Evolutionary conservation across 2,113 vertebrate species (phyloP), one percentile per base, ranked within the genome.

Genomic region (Hystrix cristata): DNA sequence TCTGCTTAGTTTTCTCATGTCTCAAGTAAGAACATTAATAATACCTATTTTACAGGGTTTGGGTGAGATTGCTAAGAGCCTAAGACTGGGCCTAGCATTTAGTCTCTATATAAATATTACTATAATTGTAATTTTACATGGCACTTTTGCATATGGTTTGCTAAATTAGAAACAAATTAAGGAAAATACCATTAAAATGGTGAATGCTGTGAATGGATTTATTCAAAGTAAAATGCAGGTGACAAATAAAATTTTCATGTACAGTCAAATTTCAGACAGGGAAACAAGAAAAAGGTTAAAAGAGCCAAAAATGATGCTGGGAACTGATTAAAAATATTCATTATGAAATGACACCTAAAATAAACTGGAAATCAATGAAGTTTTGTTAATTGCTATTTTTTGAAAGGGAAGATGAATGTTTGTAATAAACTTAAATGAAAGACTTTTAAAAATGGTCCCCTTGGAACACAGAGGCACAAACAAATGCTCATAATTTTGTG

Each of bases 321-420:
- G n/a, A 14, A 0, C 0, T 1, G 53, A 88, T 34, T 62, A 67
- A 91, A 97, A 1, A 0, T 0, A 27, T 18, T 29, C 59, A 34
- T 96, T 90, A 25, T 43, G 27, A 91, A 97, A 90, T 96, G 57
- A 13, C 94, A 10, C 1, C 1, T n/a, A 31, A 18, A 51, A 23
- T 38, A 64, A 90, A 64, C 60, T 96, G 11, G 87, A 96, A 91
- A 94, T 94, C 92, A 95, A 64, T 95, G 65, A 82, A 82, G 76
- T 95, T 95, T 92, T 86, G 25, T 87, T 87, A 94, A 92, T 86
- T 93, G 83, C 7, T 95, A 13, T 21, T 85, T 90, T 93, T 96
- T 80, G 25, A 14, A 29, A 23, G 96, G 67, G 57, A 95, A 98
- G 90, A 69, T 94, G 64, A 43, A 31, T 87, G 76, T 90, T 95